phyloP scores from a whole-genome alignment of 2,888 invertebrate genomes.

The Arctia plantaginis region DNA sequence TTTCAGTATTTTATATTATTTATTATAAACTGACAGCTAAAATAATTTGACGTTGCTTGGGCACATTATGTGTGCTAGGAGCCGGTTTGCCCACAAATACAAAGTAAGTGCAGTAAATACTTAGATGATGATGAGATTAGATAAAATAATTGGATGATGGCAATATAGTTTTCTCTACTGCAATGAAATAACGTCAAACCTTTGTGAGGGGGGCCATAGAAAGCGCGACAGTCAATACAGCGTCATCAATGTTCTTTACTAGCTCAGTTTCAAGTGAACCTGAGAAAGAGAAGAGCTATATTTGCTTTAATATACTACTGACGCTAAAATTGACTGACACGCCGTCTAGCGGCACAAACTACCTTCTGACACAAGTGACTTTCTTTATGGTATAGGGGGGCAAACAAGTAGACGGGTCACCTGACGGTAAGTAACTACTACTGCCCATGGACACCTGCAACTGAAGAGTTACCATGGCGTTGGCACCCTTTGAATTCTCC shows the following conservation, averaged over 20 bases:
- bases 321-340: slow-evolving; percentile 42
- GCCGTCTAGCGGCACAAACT: slow-evolving; percentile 29
- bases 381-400: neutral
- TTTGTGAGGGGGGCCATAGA: slow-evolving; percentile 47
- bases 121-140: no score
- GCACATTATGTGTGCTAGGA: neutral
- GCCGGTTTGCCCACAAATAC: neutral
- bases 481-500: no score
- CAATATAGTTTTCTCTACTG: neutral
- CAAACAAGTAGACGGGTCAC: no score
- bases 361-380: neutral
- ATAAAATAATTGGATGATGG: no score
- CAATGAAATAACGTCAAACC: slow-evolving; percentile 20
- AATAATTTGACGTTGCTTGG: neutral
- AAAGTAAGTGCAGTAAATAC: neutral
- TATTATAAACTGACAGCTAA: no score
- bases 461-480: no score
- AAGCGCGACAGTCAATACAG: slow-evolving; percentile 39
- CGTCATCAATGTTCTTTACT: slow-evolving; percentile 20
- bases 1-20: no score
- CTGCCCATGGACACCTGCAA: no score
- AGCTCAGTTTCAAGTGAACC: slow-evolving; percentile 29
- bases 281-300: slow-evolving; percentile 36
- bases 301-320: slow-evolving; percentile 20
- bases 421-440: no score